Evolutionary conservation across 2,888 invertebrate genomes (phyloP).

Genomic region (Tenthredo distinguenda): DNA sequence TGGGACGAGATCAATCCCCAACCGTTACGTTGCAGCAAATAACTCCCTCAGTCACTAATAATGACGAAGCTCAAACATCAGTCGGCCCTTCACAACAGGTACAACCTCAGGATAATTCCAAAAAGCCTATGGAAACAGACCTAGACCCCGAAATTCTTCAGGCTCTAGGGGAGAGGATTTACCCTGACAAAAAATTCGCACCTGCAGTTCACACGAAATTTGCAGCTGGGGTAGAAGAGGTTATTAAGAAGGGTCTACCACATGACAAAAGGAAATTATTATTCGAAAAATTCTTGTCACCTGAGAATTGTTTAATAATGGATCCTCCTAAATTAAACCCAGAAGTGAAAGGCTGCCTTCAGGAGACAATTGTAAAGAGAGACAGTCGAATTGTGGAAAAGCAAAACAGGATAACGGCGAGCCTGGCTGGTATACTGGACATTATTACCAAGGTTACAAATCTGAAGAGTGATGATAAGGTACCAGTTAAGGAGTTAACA

Average conservation of each 20-base stretch:
- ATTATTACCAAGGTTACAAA: neutral
- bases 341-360: constrained; percentile 52
- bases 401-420: constrained; percentile 55
- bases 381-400: constrained; percentile 54
- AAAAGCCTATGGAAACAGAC: neutral
- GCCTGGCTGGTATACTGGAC: constrained; percentile 53
- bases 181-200: neutral
- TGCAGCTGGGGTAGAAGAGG: constrained; percentile 49
- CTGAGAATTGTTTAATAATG: constrained; percentile 54
- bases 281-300: constrained; percentile 50
- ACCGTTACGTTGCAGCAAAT: no score
- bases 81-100: no score
- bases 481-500: neutral
- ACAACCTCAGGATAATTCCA: no score
- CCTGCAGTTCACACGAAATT: constrained; percentile 51
- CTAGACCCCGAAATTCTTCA: neutral
- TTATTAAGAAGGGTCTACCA: constrained; percentile 55
- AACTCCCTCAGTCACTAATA: no score
- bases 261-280: constrained; percentile 47
- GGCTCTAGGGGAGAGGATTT: neutral
- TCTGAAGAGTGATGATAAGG: no score
- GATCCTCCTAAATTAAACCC: constrained; percentile 57
- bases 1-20: no score
- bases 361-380: constrained; percentile 54
- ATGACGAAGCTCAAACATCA: no score